These are phyloP conservation scores for Osmerus mordax DNA, from an alignment of 2,113 vertebrate species.

Conservation along the genomic window DNA sequence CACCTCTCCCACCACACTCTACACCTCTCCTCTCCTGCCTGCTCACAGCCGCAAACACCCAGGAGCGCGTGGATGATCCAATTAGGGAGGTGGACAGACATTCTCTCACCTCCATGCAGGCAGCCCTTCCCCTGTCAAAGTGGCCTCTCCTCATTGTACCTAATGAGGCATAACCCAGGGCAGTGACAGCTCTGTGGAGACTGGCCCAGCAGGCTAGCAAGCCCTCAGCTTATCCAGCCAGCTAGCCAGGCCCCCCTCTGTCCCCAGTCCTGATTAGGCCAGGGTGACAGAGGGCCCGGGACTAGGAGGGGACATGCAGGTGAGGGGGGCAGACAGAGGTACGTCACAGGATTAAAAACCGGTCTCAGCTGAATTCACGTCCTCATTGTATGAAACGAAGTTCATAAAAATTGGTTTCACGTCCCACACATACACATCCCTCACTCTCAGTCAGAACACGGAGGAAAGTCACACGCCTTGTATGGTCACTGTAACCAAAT, in stretches of 20 bases:
- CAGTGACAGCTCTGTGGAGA: slow-evolving; percentile 31
- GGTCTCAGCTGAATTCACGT: no score
- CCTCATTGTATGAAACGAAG: no score
- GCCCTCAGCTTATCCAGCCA: slow-evolving; percentile 20
- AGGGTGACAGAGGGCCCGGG: background rate
- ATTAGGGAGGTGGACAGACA: slow-evolving; percentile 37
- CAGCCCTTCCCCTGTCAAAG: slow-evolving; percentile 33
- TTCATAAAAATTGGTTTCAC: no score
- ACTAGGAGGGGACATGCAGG: background rate
- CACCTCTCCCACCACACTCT: slow-evolving; percentile 2
- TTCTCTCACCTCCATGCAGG: slow-evolving; percentile 25
- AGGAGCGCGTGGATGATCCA: slow-evolving; percentile 53
- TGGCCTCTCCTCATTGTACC: slow-evolving; percentile 37
- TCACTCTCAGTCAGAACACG: background rate
- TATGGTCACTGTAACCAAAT: slow-evolving; percentile 48
- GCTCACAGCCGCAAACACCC: slow-evolving; percentile 15
- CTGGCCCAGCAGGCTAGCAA: background rate
- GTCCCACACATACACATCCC: no score
- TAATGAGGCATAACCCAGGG: slow-evolving; percentile 56
- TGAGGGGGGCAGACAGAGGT: background rate
- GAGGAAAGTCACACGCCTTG: slow-evolving; percentile 27
- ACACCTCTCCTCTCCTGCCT: slow-evolving; percentile 24
- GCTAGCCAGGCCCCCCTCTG: background rate
- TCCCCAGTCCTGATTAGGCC: slow-evolving; percentile 16
- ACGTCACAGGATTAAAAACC: no score